Conservation (phyloP, 2,888 invertebrate genomes). For the Neuroscelio doddi region DNA sequence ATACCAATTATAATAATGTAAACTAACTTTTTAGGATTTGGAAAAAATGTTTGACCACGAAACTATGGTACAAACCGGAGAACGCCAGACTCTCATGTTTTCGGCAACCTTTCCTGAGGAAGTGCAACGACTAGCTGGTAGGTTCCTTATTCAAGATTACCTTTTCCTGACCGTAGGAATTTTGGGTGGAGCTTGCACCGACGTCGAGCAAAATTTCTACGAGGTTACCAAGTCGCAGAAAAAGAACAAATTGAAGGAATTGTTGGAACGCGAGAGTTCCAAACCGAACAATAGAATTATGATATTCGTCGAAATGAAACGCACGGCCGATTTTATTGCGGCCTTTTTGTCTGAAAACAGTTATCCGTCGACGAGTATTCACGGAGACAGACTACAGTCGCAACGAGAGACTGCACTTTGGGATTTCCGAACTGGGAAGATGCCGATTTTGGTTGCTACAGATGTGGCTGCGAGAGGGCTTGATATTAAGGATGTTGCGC, state of each 20-base stretch:
- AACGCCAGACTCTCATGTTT: slow-evolving; percentile 82
- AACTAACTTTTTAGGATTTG: slow-evolving; percentile 14
- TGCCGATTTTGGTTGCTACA: slow-evolving; percentile 92
- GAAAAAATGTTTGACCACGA: slow-evolving; percentile 77
- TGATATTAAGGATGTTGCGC: slow-evolving; percentile 89
- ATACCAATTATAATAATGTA: too few species aligned
- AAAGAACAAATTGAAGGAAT: slow-evolving; percentile 80
- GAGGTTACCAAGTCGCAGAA: slow-evolving; percentile 83
- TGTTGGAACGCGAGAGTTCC: slow-evolving; percentile 75
- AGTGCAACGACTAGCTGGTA: slow-evolving; percentile 85
- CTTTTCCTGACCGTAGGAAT: slow-evolving; percentile 93
- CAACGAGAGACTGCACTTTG: slow-evolving; percentile 82
- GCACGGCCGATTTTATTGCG: slow-evolving; percentile 92
- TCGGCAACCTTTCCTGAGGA: slow-evolving; percentile 83
- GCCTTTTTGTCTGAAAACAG: slow-evolving; percentile 85
- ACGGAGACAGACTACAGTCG: slow-evolving; percentile 82
- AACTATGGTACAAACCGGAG: slow-evolving; percentile 74
- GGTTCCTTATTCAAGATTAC: slow-evolving; percentile 84
- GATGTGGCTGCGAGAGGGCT: slow-evolving; percentile 95
- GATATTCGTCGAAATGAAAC: slow-evolving; percentile 93
- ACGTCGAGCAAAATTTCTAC: slow-evolving; percentile 87
- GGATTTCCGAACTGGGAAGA: slow-evolving; percentile 85
- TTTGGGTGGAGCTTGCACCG: slow-evolving; percentile 93
- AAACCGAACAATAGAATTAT: slow-evolving; percentile 71
- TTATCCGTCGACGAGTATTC: slow-evolving; percentile 81